These are phyloP conservation scores for Clivina fossor DNA, from an alignment of 2,888 invertebrate species.

Conservation along the genomic window DNA sequence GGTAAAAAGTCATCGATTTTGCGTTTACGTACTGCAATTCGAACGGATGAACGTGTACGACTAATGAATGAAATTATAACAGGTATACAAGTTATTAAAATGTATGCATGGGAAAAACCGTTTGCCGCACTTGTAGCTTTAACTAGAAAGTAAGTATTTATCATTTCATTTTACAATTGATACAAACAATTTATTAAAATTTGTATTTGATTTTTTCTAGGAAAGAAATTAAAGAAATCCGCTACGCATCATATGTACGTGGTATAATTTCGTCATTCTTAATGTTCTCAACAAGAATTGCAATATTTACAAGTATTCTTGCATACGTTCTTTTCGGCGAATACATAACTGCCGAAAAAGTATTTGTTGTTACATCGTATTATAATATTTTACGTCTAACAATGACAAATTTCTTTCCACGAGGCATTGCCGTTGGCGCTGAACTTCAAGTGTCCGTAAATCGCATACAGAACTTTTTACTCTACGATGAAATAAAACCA, in stretches of 20 bases:
- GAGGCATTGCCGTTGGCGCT: conserved; percentile 73
- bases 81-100: conserved; percentile 84
- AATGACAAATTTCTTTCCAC: conserved; percentile 85
- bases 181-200: too few relatives aligned
- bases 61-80: conserved; percentile 82
- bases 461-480: conserved; percentile 61
- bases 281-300: conserved; percentile 79
- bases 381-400: conserved; percentile 81
- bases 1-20: conserved; percentile 71
- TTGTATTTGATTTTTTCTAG: too few relatives aligned
- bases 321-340: conserved; percentile 67
- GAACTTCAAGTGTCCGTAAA: conserved; percentile 72
- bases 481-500: conserved; percentile 51
- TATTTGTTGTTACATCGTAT: conserved; percentile 79
- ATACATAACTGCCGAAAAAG: too few relatives aligned
- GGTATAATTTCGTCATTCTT: conserved; percentile 76
- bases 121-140: conserved; percentile 70
- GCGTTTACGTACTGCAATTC: conserved; percentile 68
- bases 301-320: conserved; percentile 76
- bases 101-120: conserved; percentile 87
- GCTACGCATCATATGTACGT: conserved; percentile 68
- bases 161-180: too few relatives aligned
- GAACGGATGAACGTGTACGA: conserved; percentile 76
- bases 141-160: conserved; percentile 55
- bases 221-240: conserved; percentile 67